Conservation (phyloP, 2,797 vertebrate genomes). For the Sebastes alutus region DNA sequence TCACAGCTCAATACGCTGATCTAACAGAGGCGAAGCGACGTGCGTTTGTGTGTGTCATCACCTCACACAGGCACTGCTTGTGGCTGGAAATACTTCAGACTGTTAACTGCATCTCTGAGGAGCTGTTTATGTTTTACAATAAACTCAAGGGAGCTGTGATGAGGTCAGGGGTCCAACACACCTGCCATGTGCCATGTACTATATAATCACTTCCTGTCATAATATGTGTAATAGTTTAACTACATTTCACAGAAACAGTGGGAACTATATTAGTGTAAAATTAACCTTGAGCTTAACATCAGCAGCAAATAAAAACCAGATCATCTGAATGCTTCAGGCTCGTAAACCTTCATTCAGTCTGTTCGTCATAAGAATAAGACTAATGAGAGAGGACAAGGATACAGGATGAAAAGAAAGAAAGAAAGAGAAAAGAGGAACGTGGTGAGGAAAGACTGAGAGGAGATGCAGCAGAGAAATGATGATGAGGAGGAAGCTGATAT, state of each 20-base stretch:
- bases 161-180: neutral
- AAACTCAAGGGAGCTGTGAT: neutral
- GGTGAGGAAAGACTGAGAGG: neutral
- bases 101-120: neutral
- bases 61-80: neutral
- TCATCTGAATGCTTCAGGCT: neutral
- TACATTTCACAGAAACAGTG: neutral
- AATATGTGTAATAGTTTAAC: neutral
- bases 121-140: neutral
- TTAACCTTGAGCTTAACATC: neutral
- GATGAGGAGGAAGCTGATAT: conserved; percentile 64
- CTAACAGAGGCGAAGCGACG: neutral
- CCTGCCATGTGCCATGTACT: neutral
- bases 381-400: neutral
- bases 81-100: neutral
- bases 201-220: neutral
- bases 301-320: neutral
- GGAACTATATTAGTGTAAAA: neutral
- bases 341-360: neutral
- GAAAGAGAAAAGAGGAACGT: neutral
- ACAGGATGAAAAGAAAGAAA: neutral
- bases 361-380: neutral
- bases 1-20: conserved; percentile 39
- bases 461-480: conserved; percentile 31
- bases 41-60: neutral